A percentile compares a stretch with the other conserved stretches of the same genome.
Conservation (phyloP, 2,113 vertebrate genomes). For the Ceyx cyanopectus region DNA sequence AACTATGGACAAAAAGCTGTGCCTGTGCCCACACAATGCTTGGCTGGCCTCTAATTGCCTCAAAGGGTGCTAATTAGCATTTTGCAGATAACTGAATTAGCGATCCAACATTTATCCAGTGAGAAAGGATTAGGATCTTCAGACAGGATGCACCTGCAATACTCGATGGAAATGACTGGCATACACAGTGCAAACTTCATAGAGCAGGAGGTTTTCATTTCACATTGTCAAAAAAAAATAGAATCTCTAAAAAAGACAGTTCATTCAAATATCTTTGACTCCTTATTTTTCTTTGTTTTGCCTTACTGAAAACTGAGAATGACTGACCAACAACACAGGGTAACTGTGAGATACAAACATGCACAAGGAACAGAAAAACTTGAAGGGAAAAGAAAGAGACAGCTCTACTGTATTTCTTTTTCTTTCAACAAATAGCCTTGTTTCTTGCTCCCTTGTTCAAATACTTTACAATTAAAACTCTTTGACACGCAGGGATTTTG, state of each 20-base stretch:
- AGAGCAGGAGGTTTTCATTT: background rate
- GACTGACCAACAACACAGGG: background rate
- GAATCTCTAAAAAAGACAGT: background rate
- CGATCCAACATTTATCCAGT: background rate
- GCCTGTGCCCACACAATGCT: background rate
- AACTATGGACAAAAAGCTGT: background rate
- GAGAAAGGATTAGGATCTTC: background rate
- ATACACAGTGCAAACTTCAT: background rate
- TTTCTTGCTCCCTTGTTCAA: background rate
- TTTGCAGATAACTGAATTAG: background rate
- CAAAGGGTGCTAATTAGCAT: conserved; percentile 26
- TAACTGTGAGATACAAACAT: background rate
- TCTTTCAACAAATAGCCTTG: background rate
- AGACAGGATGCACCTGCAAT: background rate
- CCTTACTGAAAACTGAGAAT: background rate
- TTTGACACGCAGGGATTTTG: background rate
- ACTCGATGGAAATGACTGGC: background rate
- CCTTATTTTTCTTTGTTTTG: background rate
- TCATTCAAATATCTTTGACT: background rate
- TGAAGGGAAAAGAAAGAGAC: background rate
- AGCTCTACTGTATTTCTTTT: background rate
- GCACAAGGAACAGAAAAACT: background rate
- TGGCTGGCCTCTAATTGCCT: background rate
- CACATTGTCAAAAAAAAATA: background rate
- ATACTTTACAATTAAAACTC: background rate